Percentiles rank a stretch among this genome's conserved stretches.
phyloP scores from a whole-genome alignment of 1,140 invertebrate species.

The Drosophila chauvacae region DNA sequence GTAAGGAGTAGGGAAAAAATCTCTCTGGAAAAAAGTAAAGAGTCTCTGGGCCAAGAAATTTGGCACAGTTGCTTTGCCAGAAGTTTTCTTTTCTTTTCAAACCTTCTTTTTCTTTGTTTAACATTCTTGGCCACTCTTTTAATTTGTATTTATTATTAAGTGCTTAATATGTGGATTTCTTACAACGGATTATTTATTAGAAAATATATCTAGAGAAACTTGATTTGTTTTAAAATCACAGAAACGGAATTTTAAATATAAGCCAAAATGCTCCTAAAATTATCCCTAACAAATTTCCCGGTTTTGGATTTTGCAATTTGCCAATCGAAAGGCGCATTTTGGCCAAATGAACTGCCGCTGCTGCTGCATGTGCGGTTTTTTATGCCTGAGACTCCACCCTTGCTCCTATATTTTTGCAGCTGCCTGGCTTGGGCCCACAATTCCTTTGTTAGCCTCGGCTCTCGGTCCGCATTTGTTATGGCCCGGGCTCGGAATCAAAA shows the following conservation, averaged over 20 bases:
- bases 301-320: conserved; percentile 63
- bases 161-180: background rate
- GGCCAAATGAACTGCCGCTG: conserved; percentile 48
- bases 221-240: background rate
- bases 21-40: background rate
- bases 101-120: background rate
- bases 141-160: conserved; percentile 16
- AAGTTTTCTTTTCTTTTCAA: conserved; percentile 17
- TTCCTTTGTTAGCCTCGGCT: conserved; percentile 50
- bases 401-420: conserved; percentile 3
- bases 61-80: conserved; percentile 33
- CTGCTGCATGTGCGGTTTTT: conserved; percentile 37
- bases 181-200: background rate
- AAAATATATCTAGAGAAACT: background rate
- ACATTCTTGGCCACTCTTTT: conserved; percentile 13
- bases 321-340: conserved; percentile 59
- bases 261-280: too few species aligned
- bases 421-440: conserved; percentile 10
- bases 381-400: conserved; percentile 8
- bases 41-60: conserved; percentile 30
- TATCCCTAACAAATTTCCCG: background rate
- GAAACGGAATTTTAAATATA: background rate
- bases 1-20: background rate
- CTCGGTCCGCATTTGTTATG: conserved; percentile 40
- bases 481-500: conserved; percentile 39